A percentile compares a stretch with the other conserved stretches of the same genome.
Conservation (phyloP, 2,113 vertebrate genomes). For the Corythornis madagascariensis region DNA sequence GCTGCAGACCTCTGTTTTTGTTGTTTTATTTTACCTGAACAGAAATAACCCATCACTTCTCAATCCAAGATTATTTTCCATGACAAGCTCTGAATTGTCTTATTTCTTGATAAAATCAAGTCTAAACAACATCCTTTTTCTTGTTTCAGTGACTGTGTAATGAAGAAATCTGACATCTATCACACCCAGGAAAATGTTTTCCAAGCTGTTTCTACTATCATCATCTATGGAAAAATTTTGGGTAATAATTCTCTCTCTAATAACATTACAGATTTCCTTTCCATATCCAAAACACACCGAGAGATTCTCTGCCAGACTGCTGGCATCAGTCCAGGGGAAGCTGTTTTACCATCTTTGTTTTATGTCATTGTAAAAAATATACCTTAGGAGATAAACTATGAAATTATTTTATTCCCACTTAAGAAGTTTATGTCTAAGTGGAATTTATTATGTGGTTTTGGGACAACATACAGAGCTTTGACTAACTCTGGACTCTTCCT, state of each 20-base stretch:
- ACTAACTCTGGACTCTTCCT: not conserved
- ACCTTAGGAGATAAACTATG: not conserved
- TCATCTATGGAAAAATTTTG: not conserved
- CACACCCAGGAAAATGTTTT: not conserved
- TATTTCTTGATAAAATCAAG: not conserved
- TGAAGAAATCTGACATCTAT: not conserved
- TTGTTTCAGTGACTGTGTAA: not conserved
- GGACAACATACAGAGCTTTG: not conserved
- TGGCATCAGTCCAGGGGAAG: not conserved
- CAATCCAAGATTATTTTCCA: not conserved
- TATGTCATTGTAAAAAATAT: not conserved
- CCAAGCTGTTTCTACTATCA: not conserved
- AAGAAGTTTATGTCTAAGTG: not conserved
- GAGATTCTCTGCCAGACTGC: not conserved
- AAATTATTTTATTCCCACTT: constrained; percentile 7
- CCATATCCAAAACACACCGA: not conserved
- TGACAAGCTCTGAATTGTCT: not conserved
- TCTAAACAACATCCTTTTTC: not conserved
- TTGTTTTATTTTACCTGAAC: not conserved
- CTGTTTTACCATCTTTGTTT: not conserved
- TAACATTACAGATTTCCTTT: not conserved
- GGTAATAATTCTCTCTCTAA: not conserved
- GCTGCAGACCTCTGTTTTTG: not conserved
- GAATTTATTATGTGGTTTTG: not conserved
- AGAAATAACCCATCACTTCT: not conserved